Evolutionary conservation across 2,113 vertebrate genomes (phyloP).

Genomic region (Stigmatopora argus): DNA sequence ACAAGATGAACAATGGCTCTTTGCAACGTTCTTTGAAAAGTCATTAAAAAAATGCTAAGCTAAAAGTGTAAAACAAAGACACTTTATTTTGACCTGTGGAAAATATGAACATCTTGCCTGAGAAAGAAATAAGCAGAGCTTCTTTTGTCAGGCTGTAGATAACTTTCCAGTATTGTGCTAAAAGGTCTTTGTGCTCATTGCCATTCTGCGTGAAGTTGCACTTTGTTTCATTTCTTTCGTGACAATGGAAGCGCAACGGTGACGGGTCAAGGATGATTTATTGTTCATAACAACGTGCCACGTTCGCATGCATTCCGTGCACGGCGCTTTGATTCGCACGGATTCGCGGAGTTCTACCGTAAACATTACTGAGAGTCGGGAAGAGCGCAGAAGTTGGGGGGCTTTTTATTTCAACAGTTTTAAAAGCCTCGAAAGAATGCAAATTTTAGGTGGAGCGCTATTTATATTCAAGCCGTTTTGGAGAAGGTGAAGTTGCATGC

Average conservation of each 20-base stretch:
- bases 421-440: constrained; percentile 9
- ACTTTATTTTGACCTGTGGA: constrained; percentile 8
- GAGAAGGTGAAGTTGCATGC: too few relatives aligned
- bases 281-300: constrained; percentile 7
- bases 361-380: constrained; percentile 6
- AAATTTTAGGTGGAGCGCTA: constrained; percentile 19
- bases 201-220: constrained; percentile 16
- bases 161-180: constrained; percentile 10
- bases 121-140: constrained; percentile 20
- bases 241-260: constrained; percentile 24
- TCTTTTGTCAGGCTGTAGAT: constrained; percentile 20
- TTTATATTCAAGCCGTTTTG: constrained; percentile 25
- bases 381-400: constrained; percentile 3
- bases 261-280: constrained; percentile 35
- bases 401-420: constrained; percentile 8
- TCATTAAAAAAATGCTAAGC: constrained; percentile 10
- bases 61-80: too few relatives aligned
- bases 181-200: constrained; percentile 28
- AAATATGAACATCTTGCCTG: constrained; percentile 11
- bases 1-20: too few relatives aligned
- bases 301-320: background rate
- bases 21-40: too few relatives aligned
- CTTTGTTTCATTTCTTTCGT: constrained; percentile 36
- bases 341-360: background rate
- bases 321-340: background rate